Base-by-base conservation (phyloP, 2,113 vertebrate species). In the Coreoperca whiteheadi region DNA sequence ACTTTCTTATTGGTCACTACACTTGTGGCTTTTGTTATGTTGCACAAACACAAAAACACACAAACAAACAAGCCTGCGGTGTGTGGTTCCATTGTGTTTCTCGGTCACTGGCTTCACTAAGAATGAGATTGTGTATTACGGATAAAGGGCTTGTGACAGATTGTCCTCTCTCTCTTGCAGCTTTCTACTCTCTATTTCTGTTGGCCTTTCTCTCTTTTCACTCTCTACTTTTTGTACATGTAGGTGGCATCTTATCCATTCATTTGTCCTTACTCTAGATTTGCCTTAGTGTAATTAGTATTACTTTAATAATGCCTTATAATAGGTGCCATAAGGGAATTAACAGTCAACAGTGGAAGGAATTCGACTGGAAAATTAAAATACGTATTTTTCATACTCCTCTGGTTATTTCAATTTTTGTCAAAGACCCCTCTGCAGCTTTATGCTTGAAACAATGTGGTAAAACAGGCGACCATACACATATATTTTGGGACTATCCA, bases 111-210 rank as follows among this genome's bases (percentile, higher is more conserved):
- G 21, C 37, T 56, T 11, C 37, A 43, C 32, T 51, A n/a, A 64
- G 32, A 64, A 53, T 77, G 37, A 43, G 18, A 54, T 41, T 30
- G 34, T 75, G 59, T 51, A 43, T 60, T 9, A 48, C 48, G 71
- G 60, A 20, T 64, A 28, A 75, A 64, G 10, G 46, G 60, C 32
- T 66, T 77, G 20, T 41, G 73, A 39, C 46, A 64, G 57, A 61
- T 41, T 23, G 4, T 23, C 0, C 37, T 46, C 18, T 48, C 20
- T 48, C 1, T 65, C 5, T n/a, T n/a, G n/a, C n/a, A n/a, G 34
- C 23, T 23, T 16, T 43, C 7, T 66, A 12, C 18, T 30, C 14
- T 32, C 4, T 39, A 2, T 61, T 61, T 53, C 20, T 61, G 30
- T 10, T 21, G 30, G 18, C 18, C 4, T 21, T 30, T 56, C 23